Percentiles rank a stretch among this genome's conserved stretches.
These are phyloP conservation scores for Heliconius hortense DNA, from an alignment of 2,888 invertebrate genomes.

Conservation along the genomic window DNA sequence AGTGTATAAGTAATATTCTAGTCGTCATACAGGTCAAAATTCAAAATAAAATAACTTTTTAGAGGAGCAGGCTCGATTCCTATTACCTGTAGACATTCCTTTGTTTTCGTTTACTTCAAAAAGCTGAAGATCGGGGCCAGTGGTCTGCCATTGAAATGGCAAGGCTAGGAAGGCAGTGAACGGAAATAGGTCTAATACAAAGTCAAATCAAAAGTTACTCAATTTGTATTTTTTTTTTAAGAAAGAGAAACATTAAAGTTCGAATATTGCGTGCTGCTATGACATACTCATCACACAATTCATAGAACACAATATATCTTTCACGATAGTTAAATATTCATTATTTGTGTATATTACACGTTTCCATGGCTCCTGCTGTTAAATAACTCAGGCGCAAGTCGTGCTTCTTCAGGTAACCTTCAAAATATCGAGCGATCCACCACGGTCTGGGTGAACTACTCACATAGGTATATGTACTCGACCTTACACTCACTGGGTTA, in stretches of 20 bases:
- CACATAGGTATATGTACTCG: neutral
- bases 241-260: neutral
- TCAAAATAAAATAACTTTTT: neutral
- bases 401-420: constrained; percentile 11
- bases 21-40: neutral
- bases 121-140: neutral
- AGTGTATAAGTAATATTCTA: too few species aligned
- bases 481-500: neutral
- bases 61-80: neutral
- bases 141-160: neutral
- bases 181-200: neutral
- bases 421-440: constrained; percentile 5
- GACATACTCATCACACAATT: neutral
- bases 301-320: neutral
- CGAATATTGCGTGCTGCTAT: neutral
- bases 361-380: constrained; percentile 9
- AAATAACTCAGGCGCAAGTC: constrained; percentile 16
- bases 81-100: neutral
- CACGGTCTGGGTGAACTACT: neutral
- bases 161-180: neutral
- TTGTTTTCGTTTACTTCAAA: neutral
- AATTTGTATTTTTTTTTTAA: neutral
- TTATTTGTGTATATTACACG: neutral
- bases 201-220: neutral
- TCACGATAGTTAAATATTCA: constrained; percentile 9